Evolutionary conservation across 2,113 vertebrate species (phyloP), one percentile per base, ranked within the genome.

Genomic region (Chiloscyllium plagiosum): DNA sequence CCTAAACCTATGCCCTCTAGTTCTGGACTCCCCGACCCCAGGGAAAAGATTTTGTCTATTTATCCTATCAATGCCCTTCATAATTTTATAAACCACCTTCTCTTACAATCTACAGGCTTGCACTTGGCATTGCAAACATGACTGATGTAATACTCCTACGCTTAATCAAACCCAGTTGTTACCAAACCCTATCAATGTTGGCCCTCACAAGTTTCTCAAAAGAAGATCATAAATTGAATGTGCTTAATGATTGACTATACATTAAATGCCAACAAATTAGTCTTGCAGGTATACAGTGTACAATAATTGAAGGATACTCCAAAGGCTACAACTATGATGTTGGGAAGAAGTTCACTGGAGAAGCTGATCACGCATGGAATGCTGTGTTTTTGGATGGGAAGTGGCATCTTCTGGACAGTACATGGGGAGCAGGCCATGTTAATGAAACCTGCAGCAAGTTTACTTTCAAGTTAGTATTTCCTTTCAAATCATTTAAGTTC

Each of bases 391-490:
- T 98, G 3, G 97, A 98, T 2, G 98, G 97, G 76, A 97, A 96
- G 56, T 98, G 98, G 98, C 98, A 98, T 96, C 96, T 98, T n/a
- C 96, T 98, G 24, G 98, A 98, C 72, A 98, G 97, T 96, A 98
- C 98, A n/a, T 98, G 98, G 98, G 98, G 98, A 95, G 98, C 98
- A 0, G 98, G 98, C 70, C 78, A 96, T 47, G 96, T 98, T 7
- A 97, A 98, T 4, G 96, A 97, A 1, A 22, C 96, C 24, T 97
- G 96, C 96, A 98, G 97, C 96, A 97, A 97, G 37, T 98, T 98
- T 96, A 98, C 97, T 96, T 97, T 98, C 96, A 97, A 98, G 98
- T 98, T 96, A 97, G 97, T 96, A 89, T 6, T 0, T 8, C 6
- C 1, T n/a, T 12, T 42, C n/a, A 83, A n/a, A 17, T 83, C n/a